phyloP scores from a whole-genome alignment of 2,888 invertebrate genomes.

The Yponomeuta plumbellus region DNA sequence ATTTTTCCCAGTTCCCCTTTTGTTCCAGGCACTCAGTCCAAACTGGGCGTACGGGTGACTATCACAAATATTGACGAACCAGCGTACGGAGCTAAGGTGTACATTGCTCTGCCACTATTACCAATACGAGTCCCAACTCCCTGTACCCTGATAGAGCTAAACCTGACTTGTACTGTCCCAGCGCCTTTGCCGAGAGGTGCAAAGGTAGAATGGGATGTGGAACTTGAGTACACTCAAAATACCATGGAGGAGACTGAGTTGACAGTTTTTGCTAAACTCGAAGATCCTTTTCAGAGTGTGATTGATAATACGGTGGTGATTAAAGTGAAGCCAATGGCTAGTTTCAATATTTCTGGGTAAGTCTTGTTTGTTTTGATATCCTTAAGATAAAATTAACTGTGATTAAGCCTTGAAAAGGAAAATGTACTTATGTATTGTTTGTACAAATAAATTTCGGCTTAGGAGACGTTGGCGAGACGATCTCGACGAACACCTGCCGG shows the following conservation, averaged over 20 bases:
- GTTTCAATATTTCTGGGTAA: slow-evolving; percentile 49
- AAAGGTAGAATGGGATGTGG: slow-evolving; percentile 47
- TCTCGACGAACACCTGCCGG: no score
- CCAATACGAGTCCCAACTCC: slow-evolving; percentile 52
- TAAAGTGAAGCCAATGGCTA: slow-evolving; percentile 39
- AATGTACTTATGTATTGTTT: no score
- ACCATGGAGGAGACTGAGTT: slow-evolving; percentile 34
- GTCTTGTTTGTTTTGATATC: background rate
- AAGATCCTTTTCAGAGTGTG: slow-evolving; percentile 42
- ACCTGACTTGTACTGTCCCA: slow-evolving; percentile 50
- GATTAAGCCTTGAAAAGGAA: no score
- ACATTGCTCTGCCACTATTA: slow-evolving; percentile 43
- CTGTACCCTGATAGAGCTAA: slow-evolving; percentile 43
- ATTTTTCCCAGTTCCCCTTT: slow-evolving; percentile 39
- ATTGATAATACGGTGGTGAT: slow-evolving; percentile 38
- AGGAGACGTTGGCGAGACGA: no score
- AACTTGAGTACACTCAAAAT: slow-evolving; percentile 50
- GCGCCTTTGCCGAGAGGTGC: slow-evolving; percentile 48
- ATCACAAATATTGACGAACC: slow-evolving; percentile 56
- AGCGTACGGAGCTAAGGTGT: slow-evolving; percentile 54
- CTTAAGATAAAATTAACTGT: no score
- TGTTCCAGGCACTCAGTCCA: slow-evolving; percentile 49
- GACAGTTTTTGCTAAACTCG: slow-evolving; percentile 37
- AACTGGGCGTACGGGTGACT: slow-evolving; percentile 47
- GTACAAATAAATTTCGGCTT: no score